Evolutionary conservation across 2,888 invertebrate genomes (phyloP), one percentile per base, ranked within the genome.

Genomic region (Tenthredo scrophulariae): DNA sequence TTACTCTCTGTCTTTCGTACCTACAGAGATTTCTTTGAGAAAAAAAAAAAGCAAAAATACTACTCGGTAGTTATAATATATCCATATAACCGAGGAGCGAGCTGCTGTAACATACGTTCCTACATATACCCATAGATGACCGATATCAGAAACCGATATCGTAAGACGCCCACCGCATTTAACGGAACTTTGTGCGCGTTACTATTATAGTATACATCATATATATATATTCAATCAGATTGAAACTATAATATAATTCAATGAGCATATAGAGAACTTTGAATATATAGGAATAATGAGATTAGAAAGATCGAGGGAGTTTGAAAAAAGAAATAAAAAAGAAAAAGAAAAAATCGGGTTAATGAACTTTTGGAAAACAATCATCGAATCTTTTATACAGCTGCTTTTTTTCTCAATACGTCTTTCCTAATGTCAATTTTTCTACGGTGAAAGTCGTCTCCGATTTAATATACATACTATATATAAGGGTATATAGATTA

Each of bases 321-420:
- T 50, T 84, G 65, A 40, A 50, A 22, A 46, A 33, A 43, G 62
- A 77, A 86, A 79, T 80, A 65, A 65, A 2, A 58, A 22, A 58
- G 22, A 67, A 13, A 75, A 29, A 65, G 50, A 26, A 65, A 54
- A 33, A 84, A 29, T 1, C 67, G 67, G 67, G 29, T 29, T 26
- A 67, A 29, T 29, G 0, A 67, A 67, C 29, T 29, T 29, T 13
- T 67, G 29, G 26, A 29, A 67, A 67, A 67, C 15, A 67, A 67
- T 67, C 18, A 67, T 29, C 26, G 15, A 26, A 13, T 67, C 5
- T 33, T 67, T 22, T 54, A 54, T n/a, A n/a, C 7, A 67, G 10
- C 65, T 15, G 29, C 6, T 33, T 15, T 13, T 13, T 26, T 67
- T 13, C 13, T 26, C 4, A 6, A 33, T 10, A 33, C 37, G 13